phyloP scores from a whole-genome alignment of 1,140 invertebrate species.

The Heliothis subflexa region DNA sequence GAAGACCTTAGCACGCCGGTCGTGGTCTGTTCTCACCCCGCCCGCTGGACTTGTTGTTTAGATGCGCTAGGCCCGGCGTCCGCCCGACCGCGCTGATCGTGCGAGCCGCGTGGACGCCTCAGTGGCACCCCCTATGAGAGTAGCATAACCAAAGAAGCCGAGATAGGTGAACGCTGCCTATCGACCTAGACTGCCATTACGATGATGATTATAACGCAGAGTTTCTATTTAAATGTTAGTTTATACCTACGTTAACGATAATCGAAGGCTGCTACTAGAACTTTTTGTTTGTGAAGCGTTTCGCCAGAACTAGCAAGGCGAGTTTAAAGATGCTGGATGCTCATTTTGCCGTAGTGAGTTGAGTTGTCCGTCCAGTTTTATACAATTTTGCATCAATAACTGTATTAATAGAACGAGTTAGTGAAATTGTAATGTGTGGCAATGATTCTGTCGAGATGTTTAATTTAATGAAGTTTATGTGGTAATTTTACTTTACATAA shows the following conservation, averaged over 20 bases:
- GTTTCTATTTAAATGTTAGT: slow-evolving; percentile 73
- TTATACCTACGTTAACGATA: slow-evolving; percentile 63
- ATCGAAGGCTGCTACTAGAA: slow-evolving; percentile 71
- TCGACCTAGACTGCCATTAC: slow-evolving; percentile 69
- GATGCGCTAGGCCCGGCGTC: slow-evolving; percentile 49
- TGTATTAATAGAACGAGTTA: slow-evolving; percentile 60
- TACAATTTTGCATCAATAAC: slow-evolving; percentile 79
- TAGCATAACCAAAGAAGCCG: slow-evolving; percentile 73
- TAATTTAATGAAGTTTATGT: slow-evolving; percentile 7
- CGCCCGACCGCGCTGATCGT: not conserved
- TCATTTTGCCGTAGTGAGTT: slow-evolving; percentile 83
- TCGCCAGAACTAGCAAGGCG: slow-evolving; percentile 55
- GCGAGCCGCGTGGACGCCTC: slow-evolving; percentile 31
- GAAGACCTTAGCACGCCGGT: slow-evolving; percentile 46
- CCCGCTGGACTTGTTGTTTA: slow-evolving; percentile 18
- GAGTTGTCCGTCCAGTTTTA: slow-evolving; percentile 85
- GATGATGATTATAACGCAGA: slow-evolving; percentile 58
- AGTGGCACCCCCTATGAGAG: slow-evolving; percentile 41
- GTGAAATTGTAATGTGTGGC: slow-evolving; percentile 55
- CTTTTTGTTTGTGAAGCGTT: slow-evolving; percentile 59
- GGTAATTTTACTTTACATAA: not conserved
- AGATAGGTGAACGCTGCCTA: slow-evolving; percentile 55
- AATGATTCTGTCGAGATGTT: slow-evolving; percentile 30
- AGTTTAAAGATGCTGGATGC: slow-evolving; percentile 76
- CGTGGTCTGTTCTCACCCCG: slow-evolving; percentile 62